Conservation (phyloP, 2,888 invertebrate genomes). For the Andrena fulva region DNA sequence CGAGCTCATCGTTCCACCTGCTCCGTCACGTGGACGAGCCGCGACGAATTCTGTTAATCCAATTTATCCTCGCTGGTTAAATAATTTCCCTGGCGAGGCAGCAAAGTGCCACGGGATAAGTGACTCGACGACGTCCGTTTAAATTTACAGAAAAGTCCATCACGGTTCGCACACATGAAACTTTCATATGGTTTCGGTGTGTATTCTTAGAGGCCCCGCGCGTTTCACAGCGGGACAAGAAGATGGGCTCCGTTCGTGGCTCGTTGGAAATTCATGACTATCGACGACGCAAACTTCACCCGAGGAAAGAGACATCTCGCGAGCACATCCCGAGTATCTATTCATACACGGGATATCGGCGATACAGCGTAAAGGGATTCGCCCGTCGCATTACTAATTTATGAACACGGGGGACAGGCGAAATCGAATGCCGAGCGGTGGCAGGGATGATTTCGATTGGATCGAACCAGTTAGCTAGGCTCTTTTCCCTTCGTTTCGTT, state of each 20-base stretch:
- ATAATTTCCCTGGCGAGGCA: slow-evolving; percentile 24
- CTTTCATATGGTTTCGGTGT: slow-evolving; percentile 31
- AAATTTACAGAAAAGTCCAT: slow-evolving; percentile 59
- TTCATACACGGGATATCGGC: slow-evolving; percentile 30
- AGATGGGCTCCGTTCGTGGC: slow-evolving; percentile 19
- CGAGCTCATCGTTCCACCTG: neutral
- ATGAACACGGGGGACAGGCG: neutral
- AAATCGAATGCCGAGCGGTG: neutral
- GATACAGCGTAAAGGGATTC: neutral
- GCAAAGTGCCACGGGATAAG: slow-evolving; percentile 24
- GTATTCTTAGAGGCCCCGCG: slow-evolving; percentile 33
- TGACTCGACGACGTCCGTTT: slow-evolving; percentile 49
- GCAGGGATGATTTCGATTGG: slow-evolving; percentile 18
- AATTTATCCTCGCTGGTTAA: slow-evolving; percentile 40
- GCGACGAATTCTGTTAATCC: slow-evolving; percentile 19
- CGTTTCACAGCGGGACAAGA: neutral
- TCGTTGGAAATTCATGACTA: slow-evolving; percentile 59
- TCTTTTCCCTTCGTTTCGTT: slow-evolving; percentile 1
- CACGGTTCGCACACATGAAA: slow-evolving; percentile 51
- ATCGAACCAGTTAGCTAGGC: slow-evolving; percentile 18
- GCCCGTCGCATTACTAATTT: neutral
- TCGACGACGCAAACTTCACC: slow-evolving; percentile 37
- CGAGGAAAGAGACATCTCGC: slow-evolving; percentile 11
- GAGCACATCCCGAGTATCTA: slow-evolving; percentile 10
- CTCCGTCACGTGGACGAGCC: neutral